A percentile compares a stretch with the other conserved stretches of the same genome.
phyloP scores from a whole-genome alignment of 2,797 vertebrate genomes.

The Paramormyrops hopkinsi region DNA sequence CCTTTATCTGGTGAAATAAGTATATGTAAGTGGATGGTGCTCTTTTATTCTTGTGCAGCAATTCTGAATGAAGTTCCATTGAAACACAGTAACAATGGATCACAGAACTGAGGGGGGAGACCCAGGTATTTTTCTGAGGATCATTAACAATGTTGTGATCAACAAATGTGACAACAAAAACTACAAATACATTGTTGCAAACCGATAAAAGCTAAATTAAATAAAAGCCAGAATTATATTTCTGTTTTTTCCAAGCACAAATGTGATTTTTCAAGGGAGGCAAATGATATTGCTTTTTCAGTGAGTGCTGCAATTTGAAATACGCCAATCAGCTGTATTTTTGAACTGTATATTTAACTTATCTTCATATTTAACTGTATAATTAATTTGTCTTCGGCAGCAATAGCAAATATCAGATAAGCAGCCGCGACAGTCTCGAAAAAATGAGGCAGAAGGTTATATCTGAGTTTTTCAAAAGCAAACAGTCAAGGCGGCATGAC shows the following conservation, averaged over 20 bases:
- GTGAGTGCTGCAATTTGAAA: background rate
- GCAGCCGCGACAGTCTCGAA: background rate
- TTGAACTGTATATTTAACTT: background rate
- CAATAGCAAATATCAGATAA: background rate
- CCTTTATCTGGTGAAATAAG: background rate
- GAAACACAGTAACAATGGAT: background rate
- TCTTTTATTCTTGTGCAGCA: background rate
- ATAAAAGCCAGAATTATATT: background rate
- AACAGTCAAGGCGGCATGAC: background rate
- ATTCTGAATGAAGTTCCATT: background rate
- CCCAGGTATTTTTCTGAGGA: background rate
- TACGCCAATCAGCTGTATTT: background rate
- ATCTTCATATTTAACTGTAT: background rate
- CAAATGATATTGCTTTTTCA: background rate
- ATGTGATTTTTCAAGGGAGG: background rate
- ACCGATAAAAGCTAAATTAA: background rate
- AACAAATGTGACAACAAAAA: background rate
- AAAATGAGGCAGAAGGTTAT: background rate
- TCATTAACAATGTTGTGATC: background rate
- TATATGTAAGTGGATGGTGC: background rate
- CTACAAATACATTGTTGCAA: background rate
- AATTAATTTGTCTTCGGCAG: background rate
- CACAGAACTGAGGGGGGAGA: background rate
- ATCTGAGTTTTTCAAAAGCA: background rate
- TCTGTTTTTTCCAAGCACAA: background rate